Base-by-base conservation (phyloP, 2,888 invertebrate species). In the Uropetala carovei region DNA sequence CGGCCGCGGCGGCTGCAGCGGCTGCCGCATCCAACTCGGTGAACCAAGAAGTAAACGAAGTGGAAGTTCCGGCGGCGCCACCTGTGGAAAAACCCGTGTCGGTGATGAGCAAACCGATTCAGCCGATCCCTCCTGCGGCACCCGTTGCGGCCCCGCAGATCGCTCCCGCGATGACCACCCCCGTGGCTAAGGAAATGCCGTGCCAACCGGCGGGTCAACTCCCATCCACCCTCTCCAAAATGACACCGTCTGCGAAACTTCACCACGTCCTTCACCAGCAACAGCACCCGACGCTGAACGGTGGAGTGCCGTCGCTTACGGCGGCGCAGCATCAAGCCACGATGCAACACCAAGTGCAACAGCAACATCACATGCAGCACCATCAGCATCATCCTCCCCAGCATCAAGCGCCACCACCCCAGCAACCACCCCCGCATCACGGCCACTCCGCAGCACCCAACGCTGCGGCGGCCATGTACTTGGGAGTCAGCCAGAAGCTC, bases 401-500 rank as follows among this genome's bases (percentile, higher is more conserved):
- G 56, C 86, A 85, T 18, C 68, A 60, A 14, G 59, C 56, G 93
- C 93, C 93, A 93, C 93, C 93, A 93, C 58, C 94, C 93, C 95
- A 95, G 92, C 94, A 94, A 92, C 95, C 95, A 92, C 95, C 95
- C 91, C 95, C 95, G 93, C 95, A 95, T 94, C 94, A 93, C 68
- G 93, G 93, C 68, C 94, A 94, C 85, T 94, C 93, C 89, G 93
- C 93, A 7, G 93, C 93, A 27, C 93, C 93, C 58, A 93, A 93
- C 92, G 94, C 94, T 13, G 93, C 93, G 93, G 95, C 96, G 75
- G 96, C 96, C 81, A 97, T 98, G 97, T 97, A 98, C 95, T 96
- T 98, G 93, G 97, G 97, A 93, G 97, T 97, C 86, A 97, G 97
- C 94, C 97, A 98, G 94, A 97, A 98, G 94, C 95, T 98, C 94